A percentile compares a stretch with the other conserved stretches of the same genome.
These are phyloP conservation scores for Pseudochirops corinnae DNA, from an alignment of 2,797 vertebrate genomes.

Conservation along the genomic window DNA sequence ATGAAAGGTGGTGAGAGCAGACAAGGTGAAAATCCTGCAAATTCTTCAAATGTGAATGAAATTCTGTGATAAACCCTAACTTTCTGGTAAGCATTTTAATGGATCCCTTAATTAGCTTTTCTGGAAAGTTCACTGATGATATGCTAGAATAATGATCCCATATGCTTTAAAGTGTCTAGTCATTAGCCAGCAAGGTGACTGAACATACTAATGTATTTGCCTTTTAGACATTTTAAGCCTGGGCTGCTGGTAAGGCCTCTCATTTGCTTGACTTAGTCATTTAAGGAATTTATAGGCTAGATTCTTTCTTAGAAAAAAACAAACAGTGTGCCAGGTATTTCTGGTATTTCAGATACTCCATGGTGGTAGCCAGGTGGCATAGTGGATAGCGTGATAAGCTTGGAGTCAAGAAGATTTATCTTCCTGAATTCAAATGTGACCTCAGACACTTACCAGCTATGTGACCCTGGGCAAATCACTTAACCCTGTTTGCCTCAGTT, in stretches of 20 bases:
- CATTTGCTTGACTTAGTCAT: conserved; percentile 77
- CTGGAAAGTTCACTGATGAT: conserved; percentile 86
- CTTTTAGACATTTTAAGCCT: conserved; percentile 80
- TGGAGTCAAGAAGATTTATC: no score
- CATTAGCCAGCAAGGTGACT: conserved; percentile 84
- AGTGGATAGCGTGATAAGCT: neutral
- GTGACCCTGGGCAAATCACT: neutral
- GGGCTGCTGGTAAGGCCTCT: conserved; percentile 72
- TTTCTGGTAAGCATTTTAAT: conserved; percentile 86
- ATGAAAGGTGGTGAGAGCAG: conserved; percentile 73
- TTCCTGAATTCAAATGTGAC: neutral
- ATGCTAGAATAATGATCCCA: conserved; percentile 86
- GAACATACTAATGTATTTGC: conserved; percentile 84
- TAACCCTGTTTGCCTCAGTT: neutral
- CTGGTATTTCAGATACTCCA: neutral
- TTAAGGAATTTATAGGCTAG: conserved; percentile 55
- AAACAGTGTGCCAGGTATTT: neutral
- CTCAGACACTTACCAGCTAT: neutral
- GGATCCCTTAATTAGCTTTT: conserved; percentile 86
- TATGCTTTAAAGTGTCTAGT: conserved; percentile 85
- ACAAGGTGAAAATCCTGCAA: conserved; percentile 77
- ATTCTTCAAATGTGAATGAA: conserved; percentile 81
- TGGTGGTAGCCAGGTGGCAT: neutral
- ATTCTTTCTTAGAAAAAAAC: conserved; percentile 58
- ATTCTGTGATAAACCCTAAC: conserved; percentile 81